Conservation (phyloP, 2,888 invertebrate species). For the Syrphus vitripennis region DNA sequence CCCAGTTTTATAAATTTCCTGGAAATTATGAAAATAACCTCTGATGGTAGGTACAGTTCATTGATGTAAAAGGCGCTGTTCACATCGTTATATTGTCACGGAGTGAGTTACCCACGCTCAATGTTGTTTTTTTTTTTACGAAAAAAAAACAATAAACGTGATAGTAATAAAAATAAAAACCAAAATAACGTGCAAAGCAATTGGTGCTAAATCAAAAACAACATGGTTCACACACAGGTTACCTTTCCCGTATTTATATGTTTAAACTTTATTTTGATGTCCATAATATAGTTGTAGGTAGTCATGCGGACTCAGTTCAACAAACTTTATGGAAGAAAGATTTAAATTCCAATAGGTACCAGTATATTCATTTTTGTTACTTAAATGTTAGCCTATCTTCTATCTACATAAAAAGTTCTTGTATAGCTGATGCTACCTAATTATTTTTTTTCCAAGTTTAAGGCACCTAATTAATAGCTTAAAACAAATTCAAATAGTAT, state of each 20-base stretch:
- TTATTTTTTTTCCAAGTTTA: too few relatives aligned
- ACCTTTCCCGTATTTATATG: background rate
- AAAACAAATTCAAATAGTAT: too few relatives aligned
- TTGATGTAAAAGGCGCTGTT: constrained; percentile 27
- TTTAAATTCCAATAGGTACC: too few relatives aligned
- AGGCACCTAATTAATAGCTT: too few relatives aligned
- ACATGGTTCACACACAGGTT: background rate
- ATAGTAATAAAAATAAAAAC: background rate
- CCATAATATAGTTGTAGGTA: background rate
- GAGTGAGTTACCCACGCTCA: background rate
- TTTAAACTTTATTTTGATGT: background rate
- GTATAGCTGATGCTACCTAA: too few relatives aligned
- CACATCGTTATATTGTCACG: constrained; percentile 30
- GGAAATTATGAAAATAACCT: constrained; percentile 32
- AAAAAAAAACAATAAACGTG: constrained; percentile 1
- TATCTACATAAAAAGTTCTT: too few relatives aligned
- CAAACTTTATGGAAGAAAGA: background rate
- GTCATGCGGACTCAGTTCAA: background rate
- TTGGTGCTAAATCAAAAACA: constrained; percentile 8
- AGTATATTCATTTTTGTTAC: too few relatives aligned
- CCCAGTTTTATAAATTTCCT: constrained; percentile 8
- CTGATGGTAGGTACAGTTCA: background rate
- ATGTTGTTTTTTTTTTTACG: background rate
- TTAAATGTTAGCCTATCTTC: too few relatives aligned
- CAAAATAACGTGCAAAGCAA: background rate